Evolutionary conservation across 2,113 vertebrate species (phyloP).

Genomic region (Narcine bancroftii): DNA sequence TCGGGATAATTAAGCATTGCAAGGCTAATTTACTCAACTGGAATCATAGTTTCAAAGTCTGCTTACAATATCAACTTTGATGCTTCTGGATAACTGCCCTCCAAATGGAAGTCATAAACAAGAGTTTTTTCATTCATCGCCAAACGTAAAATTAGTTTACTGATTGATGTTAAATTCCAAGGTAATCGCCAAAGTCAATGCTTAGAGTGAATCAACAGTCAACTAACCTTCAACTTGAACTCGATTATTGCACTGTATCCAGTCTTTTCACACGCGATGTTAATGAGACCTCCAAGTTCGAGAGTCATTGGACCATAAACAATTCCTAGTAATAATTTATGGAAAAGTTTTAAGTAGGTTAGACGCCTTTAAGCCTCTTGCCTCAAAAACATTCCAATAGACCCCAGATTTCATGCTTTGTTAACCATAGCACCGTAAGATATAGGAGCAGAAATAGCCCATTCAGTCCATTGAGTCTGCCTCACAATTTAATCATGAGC

Average conservation of each 20-base stretch:
- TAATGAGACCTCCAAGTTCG: conserved; percentile 85
- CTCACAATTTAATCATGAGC: too few species aligned
- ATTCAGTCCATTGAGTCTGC: too few species aligned
- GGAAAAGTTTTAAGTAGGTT: background rate
- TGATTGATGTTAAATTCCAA: background rate
- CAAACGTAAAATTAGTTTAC: background rate
- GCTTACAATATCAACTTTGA: background rate
- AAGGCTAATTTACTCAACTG: background rate
- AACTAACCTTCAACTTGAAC: conserved; percentile 87
- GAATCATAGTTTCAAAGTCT: background rate
- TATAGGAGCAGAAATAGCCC: too few species aligned
- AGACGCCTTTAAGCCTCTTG: background rate
- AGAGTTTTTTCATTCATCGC: background rate
- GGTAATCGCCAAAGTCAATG: background rate
- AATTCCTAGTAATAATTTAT: conserved; percentile 65
- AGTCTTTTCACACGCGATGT: conserved; percentile 89
- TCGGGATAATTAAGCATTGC: background rate
- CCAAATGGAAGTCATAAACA: background rate
- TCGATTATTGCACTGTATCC: conserved; percentile 91
- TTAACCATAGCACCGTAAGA: too few species aligned
- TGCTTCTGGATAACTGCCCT: background rate
- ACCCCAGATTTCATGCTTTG: background rate
- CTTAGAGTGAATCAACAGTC: background rate
- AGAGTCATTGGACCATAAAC: conserved; percentile 95
- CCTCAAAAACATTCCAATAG: background rate